These are phyloP conservation scores for Neodiprion virginianus DNA, from an alignment of 1,140 invertebrate species.

Conservation along the genomic window DNA sequence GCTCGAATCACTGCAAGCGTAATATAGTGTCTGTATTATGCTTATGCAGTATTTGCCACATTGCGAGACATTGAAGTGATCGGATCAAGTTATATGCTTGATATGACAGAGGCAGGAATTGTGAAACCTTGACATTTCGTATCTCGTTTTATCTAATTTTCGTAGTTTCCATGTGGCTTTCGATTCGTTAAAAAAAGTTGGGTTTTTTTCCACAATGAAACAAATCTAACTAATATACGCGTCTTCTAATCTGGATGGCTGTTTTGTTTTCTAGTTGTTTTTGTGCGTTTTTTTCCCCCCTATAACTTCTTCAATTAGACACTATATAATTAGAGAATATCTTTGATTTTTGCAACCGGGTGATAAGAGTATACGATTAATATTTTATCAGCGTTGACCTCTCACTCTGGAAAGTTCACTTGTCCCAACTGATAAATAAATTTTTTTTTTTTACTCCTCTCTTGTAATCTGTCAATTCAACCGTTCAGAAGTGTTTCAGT, in stretches of 20 bases:
- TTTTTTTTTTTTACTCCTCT: conserved; percentile 30
- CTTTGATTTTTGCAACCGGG: no score
- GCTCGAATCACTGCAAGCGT: no score
- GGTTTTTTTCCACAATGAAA: neutral
- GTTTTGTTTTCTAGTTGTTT: neutral
- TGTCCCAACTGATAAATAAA: conserved; percentile 45
- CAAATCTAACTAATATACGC: no score
- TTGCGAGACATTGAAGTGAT: no score
- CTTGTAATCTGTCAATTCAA: neutral
- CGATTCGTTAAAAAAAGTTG: no score
- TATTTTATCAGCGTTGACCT: conserved; percentile 51
- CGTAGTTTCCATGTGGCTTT: neutral
- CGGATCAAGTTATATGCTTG: neutral
- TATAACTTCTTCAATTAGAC: no score
- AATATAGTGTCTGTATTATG: no score
- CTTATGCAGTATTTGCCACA: no score
- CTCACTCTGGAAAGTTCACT: conserved; percentile 40
- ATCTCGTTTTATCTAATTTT: neutral
- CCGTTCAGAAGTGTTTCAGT: neutral
- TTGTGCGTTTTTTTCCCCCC: neutral
- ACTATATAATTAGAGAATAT: no score
- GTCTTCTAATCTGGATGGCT: neutral
- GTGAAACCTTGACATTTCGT: neutral
- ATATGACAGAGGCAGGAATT: neutral
- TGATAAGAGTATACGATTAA: conserved; percentile 37